Evolutionary conservation across 1,140 invertebrate genomes (phyloP), one percentile per base, ranked within the genome.

Genomic region (Cotesia vestalis): DNA sequence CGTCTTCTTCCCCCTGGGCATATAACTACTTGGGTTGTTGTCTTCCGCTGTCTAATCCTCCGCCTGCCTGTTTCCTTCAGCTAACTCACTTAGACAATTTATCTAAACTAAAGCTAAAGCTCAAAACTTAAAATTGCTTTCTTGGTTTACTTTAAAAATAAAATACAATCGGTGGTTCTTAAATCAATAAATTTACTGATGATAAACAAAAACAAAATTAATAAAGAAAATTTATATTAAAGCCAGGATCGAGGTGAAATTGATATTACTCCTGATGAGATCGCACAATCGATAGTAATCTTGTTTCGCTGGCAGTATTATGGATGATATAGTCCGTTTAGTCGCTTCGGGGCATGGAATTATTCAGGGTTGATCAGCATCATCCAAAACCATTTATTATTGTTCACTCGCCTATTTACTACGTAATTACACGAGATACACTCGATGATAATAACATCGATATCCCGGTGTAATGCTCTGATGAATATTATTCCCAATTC

Each of bases 1-100:
- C 76, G 76, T 74, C 77, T 78, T 76, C 78, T 75, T 40, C 60
- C 60, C 60, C 60, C 60, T 36, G 60, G 27, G 60, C 74, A 60
- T 46, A 46, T 76, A 74, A 76, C 76, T 77, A 72, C 76, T 78
- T 73, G 40, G 14, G 38, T 46, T 46, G 40, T 46, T 40, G 63
- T 14, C 14, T 55, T 53, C 78, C 73, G 64, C 78, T 74, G 76
- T 74, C 77, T 78, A 77, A 79, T 78, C 78, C 40, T 4, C 76
- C 27, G 53, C 67, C 66, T 67, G 66, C 55, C 66, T 53, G 66
- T 67, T 53, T 67, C 66, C 52, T 51, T 46, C 40, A 46, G 11
- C 66, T 67, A 55, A 64, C 40, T 64, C 52, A 55, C 40, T 67
- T 53, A 52, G 66, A 35, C 51, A 46, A 53, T 51, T 14, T 67